Evolutionary conservation across 2,888 invertebrate genomes (phyloP), one percentile per base, ranked within the genome.

Genomic region (Nudaria mundana): DNA sequence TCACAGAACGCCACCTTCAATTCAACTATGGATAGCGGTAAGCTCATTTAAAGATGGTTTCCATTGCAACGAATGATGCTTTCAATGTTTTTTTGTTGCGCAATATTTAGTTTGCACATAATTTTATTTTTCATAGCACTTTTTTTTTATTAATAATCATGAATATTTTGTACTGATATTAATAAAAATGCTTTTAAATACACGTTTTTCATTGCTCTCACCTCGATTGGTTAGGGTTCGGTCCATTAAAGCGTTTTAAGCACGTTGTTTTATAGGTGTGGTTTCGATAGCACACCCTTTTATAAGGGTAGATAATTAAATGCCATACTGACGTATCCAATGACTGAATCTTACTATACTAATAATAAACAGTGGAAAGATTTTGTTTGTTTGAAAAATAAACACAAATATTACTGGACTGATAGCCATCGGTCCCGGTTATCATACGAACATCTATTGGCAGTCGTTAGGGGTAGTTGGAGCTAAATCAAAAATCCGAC

Each of bases 191-290:
- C 77, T 77, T 75, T 44, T 7, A 64, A 67, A 72, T 63, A 67
- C 73, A 71, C 72, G 67, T 66, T 71, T 67, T 80, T 81, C 78
- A 71, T 75, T 76, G 76, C 58, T 66, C 70, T 74, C 73, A 77
- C 77, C 76, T 71, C 49, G 5, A 16, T 14, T 51, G 7, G 53
- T 39, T 56, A 14, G 5, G 48, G 38, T 35, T 1, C 42, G 43
- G 50, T 48, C 55, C 62, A 63, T 60, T 63, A 59, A 41, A 38
- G 37, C 49, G 52, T 62, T 63, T 58, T 50, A 33, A 29, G 12
- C 20, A 25, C 31, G 25, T 42, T 34, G 33, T 40, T 51, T 52
- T 57, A 55, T 49, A 54, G 50, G 52, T 52, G 52, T 58, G 39
- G 47, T 48, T 55, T 42, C 48, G 49, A 51, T 44, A 37, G 31